phyloP scores from a whole-genome alignment of 2,888 invertebrate species.

The Gibbula magus region DNA sequence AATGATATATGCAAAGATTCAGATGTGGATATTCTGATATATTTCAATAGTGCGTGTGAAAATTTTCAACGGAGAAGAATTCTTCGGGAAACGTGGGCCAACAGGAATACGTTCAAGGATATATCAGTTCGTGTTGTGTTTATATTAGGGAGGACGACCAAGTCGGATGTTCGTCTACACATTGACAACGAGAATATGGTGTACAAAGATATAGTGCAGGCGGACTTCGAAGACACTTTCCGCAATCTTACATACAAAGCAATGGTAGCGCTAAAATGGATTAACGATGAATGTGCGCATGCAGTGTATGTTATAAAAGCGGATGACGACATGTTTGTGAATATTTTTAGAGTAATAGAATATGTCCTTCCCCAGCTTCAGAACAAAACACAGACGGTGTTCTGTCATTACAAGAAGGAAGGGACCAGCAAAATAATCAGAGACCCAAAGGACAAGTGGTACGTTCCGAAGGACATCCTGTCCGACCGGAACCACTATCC shows the following conservation, averaged over 20 bases:
- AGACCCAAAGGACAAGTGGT: conserved; percentile 57
- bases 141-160: conserved; percentile 50
- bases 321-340: conserved; percentile 67
- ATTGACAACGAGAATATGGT: conserved; percentile 55
- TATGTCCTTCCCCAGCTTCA: conserved; percentile 48
- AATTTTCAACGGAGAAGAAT: conserved; percentile 55
- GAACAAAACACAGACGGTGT: conserved; percentile 39
- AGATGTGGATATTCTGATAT: conserved; percentile 53
- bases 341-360: conserved; percentile 55
- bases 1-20: conserved; percentile 44
- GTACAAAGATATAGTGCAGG: conserved; percentile 63
- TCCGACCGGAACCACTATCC: conserved; percentile 57
- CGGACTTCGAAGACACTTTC: conserved; percentile 60
- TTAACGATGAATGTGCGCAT: conserved; percentile 55
- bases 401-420: conserved; percentile 51
- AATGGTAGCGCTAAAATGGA: conserved; percentile 59
- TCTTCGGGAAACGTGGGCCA: conserved; percentile 65
- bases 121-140: conserved; percentile 58
- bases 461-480: conserved; percentile 49
- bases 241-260: conserved; percentile 65
- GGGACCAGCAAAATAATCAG: conserved; percentile 53
- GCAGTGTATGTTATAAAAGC: conserved; percentile 58
- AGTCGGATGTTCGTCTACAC: conserved; percentile 42
- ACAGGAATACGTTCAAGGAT: conserved; percentile 46
- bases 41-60: conserved; percentile 56